Evolutionary conservation across 2,888 invertebrate genomes (phyloP).

Genomic region (Eucera pruinosa): DNA sequence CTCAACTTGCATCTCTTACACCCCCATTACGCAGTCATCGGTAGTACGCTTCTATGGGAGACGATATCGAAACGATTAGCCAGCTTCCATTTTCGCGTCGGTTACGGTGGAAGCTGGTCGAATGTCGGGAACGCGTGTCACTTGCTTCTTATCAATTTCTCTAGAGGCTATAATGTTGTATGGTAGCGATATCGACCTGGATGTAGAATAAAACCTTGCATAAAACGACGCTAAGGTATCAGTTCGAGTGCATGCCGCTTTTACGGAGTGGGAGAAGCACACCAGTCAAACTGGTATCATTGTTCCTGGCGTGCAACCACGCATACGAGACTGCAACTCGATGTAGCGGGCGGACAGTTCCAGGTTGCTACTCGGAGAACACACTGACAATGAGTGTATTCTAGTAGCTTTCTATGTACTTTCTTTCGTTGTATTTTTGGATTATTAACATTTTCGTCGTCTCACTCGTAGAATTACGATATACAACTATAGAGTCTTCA

Average conservation of each 20-base stretch:
- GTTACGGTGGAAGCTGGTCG: background rate
- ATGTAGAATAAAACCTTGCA: background rate
- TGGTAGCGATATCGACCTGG: constrained; percentile 24
- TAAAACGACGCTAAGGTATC: constrained; percentile 30
- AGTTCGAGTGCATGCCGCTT: constrained; percentile 42
- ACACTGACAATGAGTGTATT: background rate
- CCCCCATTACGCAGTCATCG: constrained; percentile 4
- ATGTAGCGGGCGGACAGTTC: constrained; percentile 45
- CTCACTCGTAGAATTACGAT: too few species aligned
- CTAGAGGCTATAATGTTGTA: background rate
- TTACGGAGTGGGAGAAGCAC: constrained; percentile 71
- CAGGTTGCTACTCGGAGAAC: background rate
- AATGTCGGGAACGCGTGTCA: background rate
- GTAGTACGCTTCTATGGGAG: too few species aligned
- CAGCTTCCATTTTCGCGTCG: constrained; percentile 2
- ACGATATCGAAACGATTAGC: constrained; percentile 19
- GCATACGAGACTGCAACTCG: constrained; percentile 29
- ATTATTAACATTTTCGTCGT: too few species aligned
- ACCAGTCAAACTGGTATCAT: constrained; percentile 82
- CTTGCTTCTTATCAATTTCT: constrained; percentile 19
- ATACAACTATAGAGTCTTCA: too few species aligned
- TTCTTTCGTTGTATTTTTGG: background rate
- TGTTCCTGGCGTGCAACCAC: constrained; percentile 70
- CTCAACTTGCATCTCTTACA: constrained; percentile 9
- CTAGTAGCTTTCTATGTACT: background rate